phyloP scores from a whole-genome alignment of 2,797 vertebrate species.

The Sebastes jordani region DNA sequence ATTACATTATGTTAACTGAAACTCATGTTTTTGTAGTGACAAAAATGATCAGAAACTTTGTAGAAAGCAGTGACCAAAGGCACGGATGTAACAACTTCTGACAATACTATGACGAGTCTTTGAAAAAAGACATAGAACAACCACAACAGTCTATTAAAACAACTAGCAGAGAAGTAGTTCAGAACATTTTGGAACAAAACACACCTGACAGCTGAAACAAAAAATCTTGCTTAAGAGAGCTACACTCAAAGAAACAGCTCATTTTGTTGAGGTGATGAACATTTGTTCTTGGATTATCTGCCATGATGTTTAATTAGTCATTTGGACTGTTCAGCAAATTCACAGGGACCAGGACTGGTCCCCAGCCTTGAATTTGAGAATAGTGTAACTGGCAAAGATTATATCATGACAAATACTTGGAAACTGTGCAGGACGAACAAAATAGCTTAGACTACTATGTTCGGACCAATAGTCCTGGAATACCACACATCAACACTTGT shows the following conservation, averaged over 20 bases:
- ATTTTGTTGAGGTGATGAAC: not conserved
- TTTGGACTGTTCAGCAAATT: conserved; percentile 3
- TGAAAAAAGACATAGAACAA: not conserved
- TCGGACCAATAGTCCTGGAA: not conserved
- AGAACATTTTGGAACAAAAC: not conserved
- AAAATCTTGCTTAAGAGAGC: not conserved
- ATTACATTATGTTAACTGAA: not conserved
- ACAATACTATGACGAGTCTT: not conserved
- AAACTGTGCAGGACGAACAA: not conserved
- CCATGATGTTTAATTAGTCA: conserved; percentile 18
- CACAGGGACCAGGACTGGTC: not conserved
- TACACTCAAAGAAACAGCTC: not conserved
- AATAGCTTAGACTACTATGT: not conserved
- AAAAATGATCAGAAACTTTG: not conserved
- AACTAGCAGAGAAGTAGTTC: not conserved
- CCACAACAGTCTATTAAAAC: not conserved
- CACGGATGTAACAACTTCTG: not conserved
- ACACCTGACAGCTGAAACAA: not conserved
- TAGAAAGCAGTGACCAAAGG: not conserved
- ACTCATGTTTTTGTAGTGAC: not conserved
- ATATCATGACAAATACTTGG: not conserved
- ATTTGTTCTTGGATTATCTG: conserved; percentile 8
- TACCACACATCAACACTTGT: not conserved
- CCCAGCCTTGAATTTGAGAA: conserved; percentile 9
- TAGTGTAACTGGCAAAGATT: not conserved